Percentiles rank a stretch among this genome's conserved stretches.
Conservation (phyloP, 2,888 invertebrate genomes). For the Acanthosepion esculentum region DNA sequence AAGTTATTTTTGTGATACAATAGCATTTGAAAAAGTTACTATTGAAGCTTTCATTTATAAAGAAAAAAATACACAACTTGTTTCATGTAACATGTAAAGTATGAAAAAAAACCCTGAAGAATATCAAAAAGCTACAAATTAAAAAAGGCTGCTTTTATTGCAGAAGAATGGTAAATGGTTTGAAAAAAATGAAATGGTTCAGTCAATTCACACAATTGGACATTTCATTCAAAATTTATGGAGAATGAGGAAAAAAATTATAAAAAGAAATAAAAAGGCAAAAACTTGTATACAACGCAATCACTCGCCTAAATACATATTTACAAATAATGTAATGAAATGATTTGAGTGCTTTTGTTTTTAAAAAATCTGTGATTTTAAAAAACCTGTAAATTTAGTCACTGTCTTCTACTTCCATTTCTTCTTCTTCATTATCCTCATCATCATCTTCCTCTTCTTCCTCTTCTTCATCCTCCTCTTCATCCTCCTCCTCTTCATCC, state of each 20-base stretch:
- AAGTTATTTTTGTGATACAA: too few relatives aligned
- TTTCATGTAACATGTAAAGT: background rate
- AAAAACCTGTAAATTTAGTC: background rate
- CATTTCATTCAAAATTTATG: background rate
- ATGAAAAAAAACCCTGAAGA: background rate
- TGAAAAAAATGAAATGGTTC: background rate
- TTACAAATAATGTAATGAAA: background rate
- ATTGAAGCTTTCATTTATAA: background rate
- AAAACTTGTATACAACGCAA: background rate
- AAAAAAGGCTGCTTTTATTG: background rate
- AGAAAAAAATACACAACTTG: background rate
- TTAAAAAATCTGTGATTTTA: background rate
- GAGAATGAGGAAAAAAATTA: background rate
- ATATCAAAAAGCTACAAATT: background rate
- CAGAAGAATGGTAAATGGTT: background rate
- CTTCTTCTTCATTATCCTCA: slow-evolving; percentile 48
- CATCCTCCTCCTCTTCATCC: background rate
- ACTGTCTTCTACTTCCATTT: background rate
- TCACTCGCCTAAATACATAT: background rate
- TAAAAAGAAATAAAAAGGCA: background rate
- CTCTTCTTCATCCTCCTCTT: slow-evolving; percentile 34
- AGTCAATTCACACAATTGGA: background rate
- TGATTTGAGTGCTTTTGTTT: background rate
- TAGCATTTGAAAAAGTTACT: background rate
- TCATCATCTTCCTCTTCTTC: slow-evolving; percentile 47